phyloP scores from a whole-genome alignment of 2,888 invertebrate genomes.

The Pristionchus mayeri region DNA sequence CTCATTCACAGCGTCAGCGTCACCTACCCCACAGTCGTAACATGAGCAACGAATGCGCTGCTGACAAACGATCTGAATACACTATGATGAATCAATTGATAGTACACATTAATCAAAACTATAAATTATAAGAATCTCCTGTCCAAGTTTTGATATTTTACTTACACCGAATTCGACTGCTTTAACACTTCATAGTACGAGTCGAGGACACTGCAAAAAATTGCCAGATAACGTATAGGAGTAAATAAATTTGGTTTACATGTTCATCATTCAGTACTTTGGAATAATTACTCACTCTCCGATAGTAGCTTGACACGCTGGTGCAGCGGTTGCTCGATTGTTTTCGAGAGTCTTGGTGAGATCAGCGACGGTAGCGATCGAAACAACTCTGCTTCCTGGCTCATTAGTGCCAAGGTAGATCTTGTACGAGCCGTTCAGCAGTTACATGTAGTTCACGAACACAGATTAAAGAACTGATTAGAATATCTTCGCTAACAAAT shows the following conservation, averaged over 20 bases:
- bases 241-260: too few species aligned
- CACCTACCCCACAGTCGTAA: conserved; percentile 8
- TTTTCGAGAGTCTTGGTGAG: background rate
- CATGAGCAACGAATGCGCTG: background rate
- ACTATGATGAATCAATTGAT: background rate
- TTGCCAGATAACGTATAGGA: background rate
- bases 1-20: background rate
- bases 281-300: background rate
- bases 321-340: background rate
- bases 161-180: too few species aligned
- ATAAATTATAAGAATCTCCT: too few species aligned
- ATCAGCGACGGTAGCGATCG: background rate
- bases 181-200: background rate
- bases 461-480: background rate
- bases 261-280: background rate
- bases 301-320: background rate
- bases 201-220: background rate
- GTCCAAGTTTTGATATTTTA: background rate
- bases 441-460: background rate
- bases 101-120: background rate
- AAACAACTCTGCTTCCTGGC: background rate
- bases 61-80: background rate
- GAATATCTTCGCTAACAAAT: background rate
- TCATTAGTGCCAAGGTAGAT: conserved; percentile 12
- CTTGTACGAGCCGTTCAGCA: background rate